These are phyloP conservation scores for Microcaecilia unicolor DNA, from an alignment of 2,797 vertebrate species.

Conservation along the genomic window DNA sequence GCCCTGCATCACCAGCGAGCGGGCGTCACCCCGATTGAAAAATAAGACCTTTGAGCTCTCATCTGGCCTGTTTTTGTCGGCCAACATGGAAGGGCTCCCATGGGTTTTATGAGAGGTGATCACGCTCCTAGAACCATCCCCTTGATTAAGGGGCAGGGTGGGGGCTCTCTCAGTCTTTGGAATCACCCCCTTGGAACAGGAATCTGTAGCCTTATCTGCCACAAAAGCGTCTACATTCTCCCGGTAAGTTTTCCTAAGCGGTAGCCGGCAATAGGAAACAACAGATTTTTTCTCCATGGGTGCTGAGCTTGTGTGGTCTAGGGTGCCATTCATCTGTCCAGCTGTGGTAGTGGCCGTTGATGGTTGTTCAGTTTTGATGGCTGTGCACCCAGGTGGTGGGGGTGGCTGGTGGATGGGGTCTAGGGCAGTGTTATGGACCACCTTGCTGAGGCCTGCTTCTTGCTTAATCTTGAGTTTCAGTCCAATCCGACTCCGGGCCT, in stretches of 20 bases:
- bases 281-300: slow-evolving; percentile 33
- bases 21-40: slow-evolving; percentile 11
- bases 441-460: slow-evolving; percentile 84
- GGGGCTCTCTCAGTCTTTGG: neutral
- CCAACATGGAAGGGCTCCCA: neutral
- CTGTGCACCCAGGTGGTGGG: slow-evolving; percentile 16
- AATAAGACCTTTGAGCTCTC: slow-evolving; percentile 5
- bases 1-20: slow-evolving; percentile 6
- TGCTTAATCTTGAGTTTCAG: slow-evolving; percentile 94
- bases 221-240: slow-evolving; percentile 72
- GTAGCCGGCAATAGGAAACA: slow-evolving; percentile 72
- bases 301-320: slow-evolving; percentile 49
- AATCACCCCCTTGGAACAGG: slow-evolving; percentile 34
- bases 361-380: slow-evolving; percentile 50
- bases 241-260: slow-evolving; percentile 80
- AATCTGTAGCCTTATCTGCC: slow-evolving; percentile 23
- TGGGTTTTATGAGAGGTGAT: slow-evolving; percentile 22
- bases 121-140: slow-evolving; percentile 35
- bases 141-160: slow-evolving; percentile 14
- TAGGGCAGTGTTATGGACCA: slow-evolving; percentile 89
- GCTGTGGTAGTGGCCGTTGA: slow-evolving; percentile 11
- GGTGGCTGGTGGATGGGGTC: slow-evolving; percentile 75
- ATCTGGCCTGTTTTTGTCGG: slow-evolving; percentile 5
- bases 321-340: slow-evolving; percentile 74
- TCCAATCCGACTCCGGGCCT: slow-evolving; percentile 82